Conservation (phyloP, 2,113 vertebrate genomes). For the Dipodomys stephensi region DNA sequence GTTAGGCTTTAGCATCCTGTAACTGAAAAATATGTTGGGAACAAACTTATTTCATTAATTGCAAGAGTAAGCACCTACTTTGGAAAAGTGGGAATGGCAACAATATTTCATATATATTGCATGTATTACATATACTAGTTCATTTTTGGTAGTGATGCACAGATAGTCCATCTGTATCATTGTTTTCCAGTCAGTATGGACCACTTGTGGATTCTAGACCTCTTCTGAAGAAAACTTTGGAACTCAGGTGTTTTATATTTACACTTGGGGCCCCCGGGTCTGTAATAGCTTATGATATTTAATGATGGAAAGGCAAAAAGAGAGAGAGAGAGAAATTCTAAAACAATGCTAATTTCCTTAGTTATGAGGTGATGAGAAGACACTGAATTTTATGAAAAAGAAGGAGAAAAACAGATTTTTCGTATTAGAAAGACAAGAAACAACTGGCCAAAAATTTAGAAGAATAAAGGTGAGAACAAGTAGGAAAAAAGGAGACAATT, state of each 20-base stretch:
- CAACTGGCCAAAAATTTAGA: not conserved
- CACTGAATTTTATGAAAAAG: slow-evolving; percentile 12
- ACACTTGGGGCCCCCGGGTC: not conserved
- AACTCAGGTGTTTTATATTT: not conserved
- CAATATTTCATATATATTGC: not conserved
- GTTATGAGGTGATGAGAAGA: not conserved
- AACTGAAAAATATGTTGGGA: slow-evolving; percentile 1
- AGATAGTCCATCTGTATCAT: not conserved
- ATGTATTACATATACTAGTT: not conserved
- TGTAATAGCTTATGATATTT: not conserved
- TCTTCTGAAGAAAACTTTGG: not conserved
- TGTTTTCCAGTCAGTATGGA: not conserved
- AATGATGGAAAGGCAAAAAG: not conserved
- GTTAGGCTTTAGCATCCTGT: not conserved
- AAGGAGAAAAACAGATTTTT: slow-evolving; percentile 23
- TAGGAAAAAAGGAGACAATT: not conserved
- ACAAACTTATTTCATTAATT: not conserved
- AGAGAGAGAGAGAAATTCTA: not conserved
- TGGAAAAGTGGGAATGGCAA: not conserved
- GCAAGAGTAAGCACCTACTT: not conserved
- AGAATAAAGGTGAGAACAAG: not conserved
- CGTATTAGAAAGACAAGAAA: not conserved
- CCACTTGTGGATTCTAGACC: not conserved
- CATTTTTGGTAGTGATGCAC: not conserved
- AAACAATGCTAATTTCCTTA: not conserved